Percentiles rank a stretch among this genome's conserved stretches.
phyloP scores from a whole-genome alignment of 2,113 vertebrate species.

The Eclectus roratus region DNA sequence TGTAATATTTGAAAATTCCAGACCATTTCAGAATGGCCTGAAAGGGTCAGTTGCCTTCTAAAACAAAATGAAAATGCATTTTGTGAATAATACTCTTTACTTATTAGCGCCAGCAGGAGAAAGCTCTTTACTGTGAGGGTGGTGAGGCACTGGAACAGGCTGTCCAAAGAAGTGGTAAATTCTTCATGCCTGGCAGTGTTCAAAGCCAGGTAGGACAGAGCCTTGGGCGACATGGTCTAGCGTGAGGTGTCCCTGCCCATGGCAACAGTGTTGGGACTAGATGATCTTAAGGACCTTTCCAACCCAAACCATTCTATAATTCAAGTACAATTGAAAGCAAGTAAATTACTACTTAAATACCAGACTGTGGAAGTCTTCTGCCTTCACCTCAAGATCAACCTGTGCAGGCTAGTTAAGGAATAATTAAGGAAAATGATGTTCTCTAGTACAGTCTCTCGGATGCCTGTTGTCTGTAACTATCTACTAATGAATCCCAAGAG shows the following conservation, averaged over 20 bases:
- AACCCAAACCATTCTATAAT: background rate
- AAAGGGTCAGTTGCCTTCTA: background rate
- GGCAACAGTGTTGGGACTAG: background rate
- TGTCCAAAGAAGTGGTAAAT: background rate
- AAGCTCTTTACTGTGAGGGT: background rate
- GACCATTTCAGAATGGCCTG: background rate
- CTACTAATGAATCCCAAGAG: slow-evolving; percentile 55
- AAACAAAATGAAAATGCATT: background rate
- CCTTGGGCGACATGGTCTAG: background rate
- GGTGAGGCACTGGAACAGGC: background rate
- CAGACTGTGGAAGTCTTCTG: slow-evolving; percentile 1
- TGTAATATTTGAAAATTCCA: background rate
- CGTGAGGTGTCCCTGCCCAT: background rate
- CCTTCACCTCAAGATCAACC: background rate
- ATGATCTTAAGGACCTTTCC: background rate
- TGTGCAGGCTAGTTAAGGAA: slow-evolving; percentile 41
- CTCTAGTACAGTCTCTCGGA: slow-evolving; percentile 10
- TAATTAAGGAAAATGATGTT: slow-evolving; percentile 60
- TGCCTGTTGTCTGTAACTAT: slow-evolving; percentile 46
- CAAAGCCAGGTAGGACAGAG: background rate
- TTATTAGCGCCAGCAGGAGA: background rate
- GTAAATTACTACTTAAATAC: background rate
- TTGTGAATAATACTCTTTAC: background rate
- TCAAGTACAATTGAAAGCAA: background rate
- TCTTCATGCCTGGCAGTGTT: background rate